Conservation (phyloP, 2,888 invertebrate genomes). For the Brenthis hecate region DNA sequence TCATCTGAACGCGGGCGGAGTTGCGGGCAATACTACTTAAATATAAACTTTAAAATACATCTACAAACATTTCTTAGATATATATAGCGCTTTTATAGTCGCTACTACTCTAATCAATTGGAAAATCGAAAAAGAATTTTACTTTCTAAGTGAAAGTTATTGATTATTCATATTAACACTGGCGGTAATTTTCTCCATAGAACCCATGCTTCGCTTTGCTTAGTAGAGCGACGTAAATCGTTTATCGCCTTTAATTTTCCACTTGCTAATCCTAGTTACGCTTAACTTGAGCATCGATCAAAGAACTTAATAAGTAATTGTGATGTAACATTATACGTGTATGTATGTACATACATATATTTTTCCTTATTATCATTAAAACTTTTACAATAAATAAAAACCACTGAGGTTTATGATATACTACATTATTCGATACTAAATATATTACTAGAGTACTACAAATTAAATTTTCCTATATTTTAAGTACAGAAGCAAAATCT, state of each 20-base stretch:
- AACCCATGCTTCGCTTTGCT: slow-evolving; percentile 43
- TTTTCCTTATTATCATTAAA: too few relatives aligned
- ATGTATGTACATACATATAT: too few relatives aligned
- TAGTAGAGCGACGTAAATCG: slow-evolving; percentile 45
- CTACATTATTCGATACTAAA: too few relatives aligned
- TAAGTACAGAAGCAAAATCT: too few relatives aligned
- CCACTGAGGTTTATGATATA: too few relatives aligned
- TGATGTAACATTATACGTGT: neutral
- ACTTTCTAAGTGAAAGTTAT: slow-evolving; percentile 19
- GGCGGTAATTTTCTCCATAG: slow-evolving; percentile 30
- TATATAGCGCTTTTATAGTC: neutral
- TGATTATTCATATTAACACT: slow-evolving; percentile 19
- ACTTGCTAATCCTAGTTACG: slow-evolving; percentile 44
- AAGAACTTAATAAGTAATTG: slow-evolving; percentile 5
- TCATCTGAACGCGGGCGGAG: too few relatives aligned
- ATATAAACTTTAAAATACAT: too few relatives aligned
- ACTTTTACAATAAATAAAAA: too few relatives aligned
- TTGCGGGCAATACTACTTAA: too few relatives aligned
- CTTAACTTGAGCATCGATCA: slow-evolving; percentile 26
- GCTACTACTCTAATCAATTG: neutral
- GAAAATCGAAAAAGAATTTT: slow-evolving; percentile 11
- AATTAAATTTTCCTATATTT: too few relatives aligned
- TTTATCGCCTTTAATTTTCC: slow-evolving; percentile 48
- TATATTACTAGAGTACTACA: too few relatives aligned
- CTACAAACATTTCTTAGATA: too few relatives aligned